phyloP scores from a whole-genome alignment of 1,140 invertebrate genomes.

The Stenopsyche tienmushanensis region DNA sequence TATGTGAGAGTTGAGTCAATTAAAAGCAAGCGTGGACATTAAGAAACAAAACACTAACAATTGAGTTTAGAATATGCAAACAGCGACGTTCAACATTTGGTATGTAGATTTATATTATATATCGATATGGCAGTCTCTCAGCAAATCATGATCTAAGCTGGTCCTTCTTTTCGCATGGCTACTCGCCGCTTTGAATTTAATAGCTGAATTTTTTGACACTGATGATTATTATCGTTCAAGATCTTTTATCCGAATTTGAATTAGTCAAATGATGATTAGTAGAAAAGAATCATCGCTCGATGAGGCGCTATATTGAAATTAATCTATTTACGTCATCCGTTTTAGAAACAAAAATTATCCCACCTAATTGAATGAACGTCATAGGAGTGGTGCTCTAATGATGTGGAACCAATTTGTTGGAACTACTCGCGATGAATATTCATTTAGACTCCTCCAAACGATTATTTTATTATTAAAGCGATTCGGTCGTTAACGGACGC shows the following conservation, averaged over 20 bases:
- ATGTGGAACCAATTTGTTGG: slow-evolving; percentile 1
- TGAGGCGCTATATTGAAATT: slow-evolving; percentile 24
- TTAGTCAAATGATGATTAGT: slow-evolving; percentile 38
- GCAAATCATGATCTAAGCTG: background rate
- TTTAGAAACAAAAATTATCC: slow-evolving; percentile 34
- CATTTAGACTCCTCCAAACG: too few relatives aligned
- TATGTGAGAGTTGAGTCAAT: slow-evolving; percentile 31
- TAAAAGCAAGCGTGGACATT: slow-evolving; percentile 40
- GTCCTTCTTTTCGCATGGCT: too few relatives aligned
- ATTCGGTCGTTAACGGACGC: too few relatives aligned
- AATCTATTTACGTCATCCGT: slow-evolving; percentile 33
- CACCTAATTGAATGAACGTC: slow-evolving; percentile 32
- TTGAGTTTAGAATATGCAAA: slow-evolving; percentile 28
- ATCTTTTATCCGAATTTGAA: slow-evolving; percentile 36
- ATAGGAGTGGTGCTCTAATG: slow-evolving; percentile 4
- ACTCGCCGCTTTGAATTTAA: too few relatives aligned
- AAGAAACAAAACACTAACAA: slow-evolving; percentile 38
- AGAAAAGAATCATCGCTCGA: background rate
- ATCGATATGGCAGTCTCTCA: background rate
- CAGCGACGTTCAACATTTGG: background rate
- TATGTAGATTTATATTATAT: background rate
- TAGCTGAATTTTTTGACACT: background rate
- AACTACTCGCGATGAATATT: too few relatives aligned
- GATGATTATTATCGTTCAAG: slow-evolving; percentile 3
- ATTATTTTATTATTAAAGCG: too few relatives aligned